Conservation (phyloP, 2,888 invertebrate species). For the Callyntrura guangdongensis region DNA sequence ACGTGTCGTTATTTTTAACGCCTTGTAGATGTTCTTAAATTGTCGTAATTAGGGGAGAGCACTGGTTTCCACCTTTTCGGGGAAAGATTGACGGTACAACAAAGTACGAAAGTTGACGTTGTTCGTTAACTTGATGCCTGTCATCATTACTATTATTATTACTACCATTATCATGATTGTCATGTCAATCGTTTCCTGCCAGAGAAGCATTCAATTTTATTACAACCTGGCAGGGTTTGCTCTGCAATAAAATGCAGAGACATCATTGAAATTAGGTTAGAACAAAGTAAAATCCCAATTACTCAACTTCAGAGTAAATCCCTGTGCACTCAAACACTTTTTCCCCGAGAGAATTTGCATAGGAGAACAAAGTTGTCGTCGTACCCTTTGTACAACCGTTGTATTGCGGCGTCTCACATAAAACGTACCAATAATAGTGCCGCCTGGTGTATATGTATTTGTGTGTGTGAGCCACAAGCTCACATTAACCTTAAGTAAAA, state of each 20-base stretch:
- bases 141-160: background rate
- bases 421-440: background rate
- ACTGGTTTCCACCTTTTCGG: background rate
- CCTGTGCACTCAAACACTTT: conserved; percentile 50
- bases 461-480: too few species aligned
- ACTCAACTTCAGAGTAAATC: conserved; percentile 57
- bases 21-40: background rate
- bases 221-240: background rate
- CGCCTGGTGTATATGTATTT: background rate
- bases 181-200: conserved; percentile 42
- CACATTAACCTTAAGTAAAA: background rate
- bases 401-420: background rate
- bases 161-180: conserved; percentile 3
- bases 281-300: conserved; percentile 56
- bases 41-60: background rate
- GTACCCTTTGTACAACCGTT: too few species aligned
- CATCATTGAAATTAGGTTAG: conserved; percentile 59
- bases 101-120: conserved; percentile 4
- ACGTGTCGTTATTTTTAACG: background rate
- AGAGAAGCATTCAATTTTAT: conserved; percentile 5
- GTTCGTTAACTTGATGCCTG: background rate
- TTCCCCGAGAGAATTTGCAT: conserved; percentile 17
- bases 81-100: background rate
- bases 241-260: background rate
- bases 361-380: conserved; percentile 25